Evolutionary conservation across 2,797 vertebrate species (phyloP).

Genomic region (Tragopan temminckii): DNA sequence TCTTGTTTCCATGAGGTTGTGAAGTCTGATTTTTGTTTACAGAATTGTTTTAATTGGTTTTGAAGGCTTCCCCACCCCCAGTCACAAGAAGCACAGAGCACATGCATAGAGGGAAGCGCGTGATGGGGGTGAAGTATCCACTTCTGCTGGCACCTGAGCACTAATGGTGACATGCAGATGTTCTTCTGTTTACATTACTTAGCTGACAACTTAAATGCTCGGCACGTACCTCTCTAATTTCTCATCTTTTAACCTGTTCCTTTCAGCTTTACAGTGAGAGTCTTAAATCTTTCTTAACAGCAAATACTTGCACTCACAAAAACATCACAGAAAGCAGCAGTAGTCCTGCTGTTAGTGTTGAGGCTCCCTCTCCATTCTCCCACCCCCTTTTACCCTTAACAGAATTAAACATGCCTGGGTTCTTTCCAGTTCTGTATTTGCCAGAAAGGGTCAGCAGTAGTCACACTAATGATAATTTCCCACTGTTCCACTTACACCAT

Average conservation of each 20-base stretch:
- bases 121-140: constrained; percentile 1
- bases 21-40: constrained; percentile 75
- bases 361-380: not conserved
- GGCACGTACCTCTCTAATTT: not conserved
- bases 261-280: constrained; percentile 35
- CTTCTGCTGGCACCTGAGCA: constrained; percentile 14
- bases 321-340: constrained; percentile 8
- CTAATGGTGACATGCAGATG: not conserved
- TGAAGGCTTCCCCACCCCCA: not conserved
- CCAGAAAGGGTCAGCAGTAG: constrained; percentile 16
- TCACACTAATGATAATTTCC: constrained; percentile 65
- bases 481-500: constrained; percentile 60
- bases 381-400: not conserved
- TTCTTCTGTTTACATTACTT: not conserved
- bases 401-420: constrained; percentile 5
- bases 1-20: constrained; percentile 66
- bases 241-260: not conserved
- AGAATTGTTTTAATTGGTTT: constrained; percentile 25
- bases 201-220: not conserved
- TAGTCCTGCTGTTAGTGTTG: not conserved
- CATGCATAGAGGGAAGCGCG: not conserved
- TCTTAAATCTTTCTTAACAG: not conserved
- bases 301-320: constrained; percentile 31
- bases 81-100: not conserved
- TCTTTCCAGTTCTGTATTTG: constrained; percentile 31